Percentiles rank a stretch among this genome's conserved stretches.
phyloP scores from a whole-genome alignment of 2,888 invertebrate genomes.

The Spodoptera picta region DNA sequence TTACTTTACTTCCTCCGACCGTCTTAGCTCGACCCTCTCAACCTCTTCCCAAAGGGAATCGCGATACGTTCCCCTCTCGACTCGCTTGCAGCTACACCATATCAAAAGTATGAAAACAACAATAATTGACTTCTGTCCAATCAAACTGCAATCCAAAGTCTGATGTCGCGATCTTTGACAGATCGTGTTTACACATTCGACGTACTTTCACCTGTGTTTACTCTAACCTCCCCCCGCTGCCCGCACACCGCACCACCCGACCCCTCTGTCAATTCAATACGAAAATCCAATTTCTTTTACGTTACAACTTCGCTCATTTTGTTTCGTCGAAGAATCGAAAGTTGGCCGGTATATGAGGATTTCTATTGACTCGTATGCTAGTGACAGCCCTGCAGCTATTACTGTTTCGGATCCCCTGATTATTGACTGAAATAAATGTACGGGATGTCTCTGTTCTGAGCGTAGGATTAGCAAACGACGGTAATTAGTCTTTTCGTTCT shows the following conservation, averaged over 20 bases:
- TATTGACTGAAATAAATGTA: constrained; percentile 70
- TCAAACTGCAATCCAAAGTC: constrained; percentile 56
- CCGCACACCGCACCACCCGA: constrained; percentile 42
- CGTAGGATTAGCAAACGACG: constrained; percentile 56
- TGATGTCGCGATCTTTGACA: constrained; percentile 68
- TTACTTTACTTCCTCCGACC: too few species aligned
- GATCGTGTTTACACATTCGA: constrained; percentile 69
- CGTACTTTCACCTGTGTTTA: constrained; percentile 73
- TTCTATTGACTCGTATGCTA: constrained; percentile 72
- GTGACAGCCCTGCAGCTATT: constrained; percentile 72
- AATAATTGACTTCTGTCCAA: constrained; percentile 56
- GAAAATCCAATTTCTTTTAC: constrained; percentile 84
- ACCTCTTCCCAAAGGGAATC: background rate
- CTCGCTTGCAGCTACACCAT: constrained; percentile 5
- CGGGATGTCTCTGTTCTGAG: constrained; percentile 52
- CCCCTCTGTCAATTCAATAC: constrained; percentile 79
- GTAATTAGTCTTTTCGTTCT: constrained; percentile 47
- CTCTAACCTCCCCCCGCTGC: constrained; percentile 54
- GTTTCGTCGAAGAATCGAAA: constrained; percentile 73
- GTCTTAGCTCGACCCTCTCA: background rate
- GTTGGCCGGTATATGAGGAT: constrained; percentile 71
- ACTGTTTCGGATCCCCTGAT: constrained; percentile 65
- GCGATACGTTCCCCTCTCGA: background rate
- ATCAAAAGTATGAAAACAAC: constrained; percentile 42
- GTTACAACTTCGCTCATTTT: constrained; percentile 81